Evolutionary conservation across 2,888 invertebrate species (phyloP).

Genomic region (Melinaea marsaeus): DNA sequence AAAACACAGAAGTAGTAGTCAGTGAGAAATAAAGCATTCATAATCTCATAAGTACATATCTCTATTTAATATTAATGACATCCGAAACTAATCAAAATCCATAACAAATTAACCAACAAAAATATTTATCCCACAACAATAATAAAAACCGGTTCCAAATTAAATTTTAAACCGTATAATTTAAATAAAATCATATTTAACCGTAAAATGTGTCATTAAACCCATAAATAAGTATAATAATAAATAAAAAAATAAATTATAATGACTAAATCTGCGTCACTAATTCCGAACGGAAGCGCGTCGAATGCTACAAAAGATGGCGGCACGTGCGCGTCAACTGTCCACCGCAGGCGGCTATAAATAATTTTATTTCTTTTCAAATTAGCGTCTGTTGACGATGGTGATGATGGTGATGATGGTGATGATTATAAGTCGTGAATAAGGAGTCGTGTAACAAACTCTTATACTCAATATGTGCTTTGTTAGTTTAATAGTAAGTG

Average conservation of each 20-base stretch:
- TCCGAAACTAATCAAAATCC: no score
- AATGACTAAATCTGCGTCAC: slow-evolving; percentile 53
- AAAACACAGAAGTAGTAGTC: no score
- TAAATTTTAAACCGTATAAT: no score
- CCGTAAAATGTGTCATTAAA: slow-evolving; percentile 15
- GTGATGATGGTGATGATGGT: slow-evolving; percentile 6
- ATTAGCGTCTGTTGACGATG: slow-evolving; percentile 13
- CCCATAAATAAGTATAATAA: slow-evolving; percentile 12
- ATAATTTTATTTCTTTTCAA: slow-evolving; percentile 33
- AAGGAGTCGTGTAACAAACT: neutral
- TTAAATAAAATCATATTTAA: slow-evolving; percentile 11
- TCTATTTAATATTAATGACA: no score
- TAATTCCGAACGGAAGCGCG: slow-evolving; percentile 46
- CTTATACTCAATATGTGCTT: neutral
- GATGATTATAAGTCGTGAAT: neutral
- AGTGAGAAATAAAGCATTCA: no score
- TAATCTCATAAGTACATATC: no score
- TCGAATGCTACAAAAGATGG: slow-evolving; percentile 61
- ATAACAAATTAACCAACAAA: no score
- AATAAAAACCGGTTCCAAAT: no score
- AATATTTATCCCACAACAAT: no score
- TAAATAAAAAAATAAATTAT: slow-evolving; percentile 8
- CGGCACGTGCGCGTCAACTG: slow-evolving; percentile 63
- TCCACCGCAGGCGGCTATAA: slow-evolving; percentile 47
- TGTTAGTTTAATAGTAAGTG: no score